Percentiles rank a stretch among this genome's conserved stretches.
Evolutionary conservation across 2,113 vertebrate genomes (phyloP).

Genomic region (Carassius gibelio): DNA sequence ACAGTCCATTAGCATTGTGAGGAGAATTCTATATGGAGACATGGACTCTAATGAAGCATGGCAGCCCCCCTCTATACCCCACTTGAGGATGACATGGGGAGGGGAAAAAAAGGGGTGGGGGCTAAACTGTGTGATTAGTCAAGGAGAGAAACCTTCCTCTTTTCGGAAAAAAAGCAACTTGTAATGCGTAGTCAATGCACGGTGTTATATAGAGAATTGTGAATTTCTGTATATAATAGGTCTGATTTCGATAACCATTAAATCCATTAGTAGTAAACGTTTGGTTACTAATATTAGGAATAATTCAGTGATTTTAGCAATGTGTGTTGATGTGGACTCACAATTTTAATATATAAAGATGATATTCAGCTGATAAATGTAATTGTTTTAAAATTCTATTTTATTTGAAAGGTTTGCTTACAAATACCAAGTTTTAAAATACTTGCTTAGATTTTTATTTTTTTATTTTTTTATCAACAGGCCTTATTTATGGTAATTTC

Average conservation of each 20-base stretch:
- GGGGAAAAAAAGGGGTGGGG: slow-evolving; percentile 30
- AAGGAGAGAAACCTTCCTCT: background rate
- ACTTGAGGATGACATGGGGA: slow-evolving; percentile 36
- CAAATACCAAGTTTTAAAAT: background rate
- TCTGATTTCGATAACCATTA: background rate
- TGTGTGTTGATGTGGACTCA: background rate
- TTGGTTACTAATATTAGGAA: background rate
- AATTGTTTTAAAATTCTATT: background rate
- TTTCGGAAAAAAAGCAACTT: background rate
- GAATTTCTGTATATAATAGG: background rate
- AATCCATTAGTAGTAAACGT: background rate
- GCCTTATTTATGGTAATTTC: background rate
- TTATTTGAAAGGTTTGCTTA: background rate
- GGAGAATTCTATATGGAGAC: slow-evolving; percentile 44
- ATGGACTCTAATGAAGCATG: slow-evolving; percentile 48
- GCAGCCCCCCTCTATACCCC: slow-evolving; percentile 31
- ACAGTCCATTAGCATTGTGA: slow-evolving; percentile 43
- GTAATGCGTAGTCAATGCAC: background rate
- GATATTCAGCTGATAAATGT: background rate
- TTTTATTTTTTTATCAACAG: background rate
- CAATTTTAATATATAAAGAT: background rate
- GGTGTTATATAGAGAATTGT: background rate
- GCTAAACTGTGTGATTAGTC: slow-evolving; percentile 41
- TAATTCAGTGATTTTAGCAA: background rate
- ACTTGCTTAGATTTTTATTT: background rate